Evolutionary conservation across 2,113 vertebrate genomes (phyloP).

Genomic region (Paralichthys olivaceus): DNA sequence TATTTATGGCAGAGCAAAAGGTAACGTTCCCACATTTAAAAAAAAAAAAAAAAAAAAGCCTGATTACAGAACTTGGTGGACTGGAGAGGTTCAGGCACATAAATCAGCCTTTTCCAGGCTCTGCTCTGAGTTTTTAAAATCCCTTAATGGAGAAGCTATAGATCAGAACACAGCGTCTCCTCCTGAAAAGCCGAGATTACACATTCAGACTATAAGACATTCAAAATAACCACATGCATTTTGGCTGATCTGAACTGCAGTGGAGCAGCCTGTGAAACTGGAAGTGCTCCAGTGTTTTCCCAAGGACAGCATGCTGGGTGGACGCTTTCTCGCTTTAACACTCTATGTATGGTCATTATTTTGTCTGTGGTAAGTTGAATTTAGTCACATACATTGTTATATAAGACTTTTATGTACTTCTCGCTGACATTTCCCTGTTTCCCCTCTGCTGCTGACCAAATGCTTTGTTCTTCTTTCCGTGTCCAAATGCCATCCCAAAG

Average conservation of each 20-base stretch:
- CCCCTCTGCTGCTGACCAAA: slow-evolving; percentile 22
- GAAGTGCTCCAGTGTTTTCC: slow-evolving; percentile 11
- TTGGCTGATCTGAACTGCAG: neutral
- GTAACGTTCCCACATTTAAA: slow-evolving; percentile 29
- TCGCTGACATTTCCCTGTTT: slow-evolving; percentile 44
- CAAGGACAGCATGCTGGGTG: neutral
- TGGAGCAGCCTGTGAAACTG: neutral
- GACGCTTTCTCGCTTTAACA: neutral
- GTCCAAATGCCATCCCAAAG: slow-evolving; percentile 47
- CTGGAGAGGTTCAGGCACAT: slow-evolving; percentile 16
- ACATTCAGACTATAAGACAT: neutral
- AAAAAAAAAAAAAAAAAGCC: neutral
- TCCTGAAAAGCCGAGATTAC: slow-evolving; percentile 4
- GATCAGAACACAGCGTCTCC: neutral
- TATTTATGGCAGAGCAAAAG: slow-evolving; percentile 6
- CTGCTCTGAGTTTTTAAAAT: neutral
- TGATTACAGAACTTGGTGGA: neutral
- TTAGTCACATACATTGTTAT: slow-evolving; percentile 21
- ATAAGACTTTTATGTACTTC: slow-evolving; percentile 27
- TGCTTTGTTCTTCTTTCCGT: slow-evolving; percentile 38
- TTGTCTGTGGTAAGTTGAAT: slow-evolving; percentile 11
- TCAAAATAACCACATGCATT: slow-evolving; percentile 4
- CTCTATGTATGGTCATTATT: slow-evolving; percentile 46
- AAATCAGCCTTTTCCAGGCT: slow-evolving; percentile 35
- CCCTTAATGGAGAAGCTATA: slow-evolving; percentile 4